Conservation (phyloP, 2,888 invertebrate genomes). For the Synergus umbraculus region DNA sequence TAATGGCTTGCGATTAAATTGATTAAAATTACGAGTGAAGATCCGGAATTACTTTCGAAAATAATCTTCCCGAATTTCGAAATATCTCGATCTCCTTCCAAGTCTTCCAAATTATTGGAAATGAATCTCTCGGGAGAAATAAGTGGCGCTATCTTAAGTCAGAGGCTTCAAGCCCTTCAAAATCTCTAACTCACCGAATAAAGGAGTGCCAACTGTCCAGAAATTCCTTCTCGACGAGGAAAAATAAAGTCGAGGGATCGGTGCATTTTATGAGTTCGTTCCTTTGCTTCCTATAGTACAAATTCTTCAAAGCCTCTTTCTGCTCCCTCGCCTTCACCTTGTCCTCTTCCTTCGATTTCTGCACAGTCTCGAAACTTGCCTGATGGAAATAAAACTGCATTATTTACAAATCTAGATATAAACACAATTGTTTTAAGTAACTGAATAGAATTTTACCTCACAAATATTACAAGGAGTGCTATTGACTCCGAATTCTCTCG, state of each 20-base stretch:
- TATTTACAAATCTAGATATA: no score
- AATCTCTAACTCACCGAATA: slow-evolving; percentile 68
- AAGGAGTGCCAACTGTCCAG: slow-evolving; percentile 72
- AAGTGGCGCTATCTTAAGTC: background rate
- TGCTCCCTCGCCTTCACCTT: slow-evolving; percentile 72
- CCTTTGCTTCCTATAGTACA: slow-evolving; percentile 69
- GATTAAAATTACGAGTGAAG: background rate
- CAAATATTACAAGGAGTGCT: slow-evolving; percentile 72
- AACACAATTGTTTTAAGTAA: background rate
- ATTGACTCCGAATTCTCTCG: slow-evolving; percentile 72
- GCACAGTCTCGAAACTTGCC: slow-evolving; percentile 69
- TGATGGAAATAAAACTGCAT: slow-evolving; percentile 45
- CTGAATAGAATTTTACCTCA: slow-evolving; percentile 58
- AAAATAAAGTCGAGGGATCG: slow-evolving; percentile 58
- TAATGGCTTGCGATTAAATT: slow-evolving; percentile 40
- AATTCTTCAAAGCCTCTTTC: slow-evolving; percentile 68
- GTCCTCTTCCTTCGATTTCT: slow-evolving; percentile 70
- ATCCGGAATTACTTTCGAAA: background rate
- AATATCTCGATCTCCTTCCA: no score
- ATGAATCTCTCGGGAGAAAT: background rate
- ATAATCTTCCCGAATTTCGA: no score
- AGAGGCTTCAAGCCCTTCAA: background rate
- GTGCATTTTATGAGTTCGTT: slow-evolving; percentile 65
- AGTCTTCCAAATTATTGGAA: no score
- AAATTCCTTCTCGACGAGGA: slow-evolving; percentile 71